phyloP scores from a whole-genome alignment of 2,113 vertebrate genomes.

The Cyphomyrus discorhynchus region DNA sequence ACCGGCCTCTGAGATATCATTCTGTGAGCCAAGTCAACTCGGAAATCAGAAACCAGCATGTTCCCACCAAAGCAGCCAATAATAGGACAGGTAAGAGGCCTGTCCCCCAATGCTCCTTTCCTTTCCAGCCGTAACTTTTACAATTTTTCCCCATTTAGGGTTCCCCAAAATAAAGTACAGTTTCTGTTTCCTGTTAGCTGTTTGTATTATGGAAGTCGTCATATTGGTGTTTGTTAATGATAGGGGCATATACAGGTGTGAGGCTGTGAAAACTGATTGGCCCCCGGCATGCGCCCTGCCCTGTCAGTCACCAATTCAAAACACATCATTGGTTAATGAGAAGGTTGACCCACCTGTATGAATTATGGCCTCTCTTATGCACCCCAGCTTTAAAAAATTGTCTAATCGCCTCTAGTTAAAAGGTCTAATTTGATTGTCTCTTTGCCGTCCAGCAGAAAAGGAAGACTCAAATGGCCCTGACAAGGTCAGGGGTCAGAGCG shows the following conservation, averaged over 20 bases:
- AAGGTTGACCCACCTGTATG: neutral
- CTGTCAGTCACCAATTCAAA: neutral
- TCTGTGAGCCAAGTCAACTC: conserved; percentile 37
- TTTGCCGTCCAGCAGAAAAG: conserved; percentile 35
- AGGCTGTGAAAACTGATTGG: neutral
- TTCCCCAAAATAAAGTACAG: neutral
- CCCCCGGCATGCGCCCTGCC: neutral
- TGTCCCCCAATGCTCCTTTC: neutral
- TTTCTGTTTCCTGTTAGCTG: neutral
- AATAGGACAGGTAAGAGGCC: conserved; percentile 44
- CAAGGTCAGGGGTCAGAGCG: conserved; percentile 45
- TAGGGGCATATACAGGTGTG: neutral
- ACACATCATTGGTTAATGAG: neutral
- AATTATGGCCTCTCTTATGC: neutral
- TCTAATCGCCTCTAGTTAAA: neutral
- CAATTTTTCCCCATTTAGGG: neutral
- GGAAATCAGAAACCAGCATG: conserved; percentile 51
- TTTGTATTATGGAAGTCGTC: neutral
- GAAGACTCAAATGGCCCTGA: conserved; percentile 36
- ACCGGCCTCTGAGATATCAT: conserved; percentile 50
- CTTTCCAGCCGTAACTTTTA: neutral
- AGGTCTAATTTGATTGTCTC: conserved; percentile 16
- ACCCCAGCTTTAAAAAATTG: neutral
- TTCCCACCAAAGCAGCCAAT: conserved; percentile 36
- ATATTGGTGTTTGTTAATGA: neutral